A percentile compares a stretch with the other conserved stretches of the same genome.
Evolutionary conservation across 2,113 vertebrate species (phyloP).

Genomic region (Pheucticus melanocephalus): DNA sequence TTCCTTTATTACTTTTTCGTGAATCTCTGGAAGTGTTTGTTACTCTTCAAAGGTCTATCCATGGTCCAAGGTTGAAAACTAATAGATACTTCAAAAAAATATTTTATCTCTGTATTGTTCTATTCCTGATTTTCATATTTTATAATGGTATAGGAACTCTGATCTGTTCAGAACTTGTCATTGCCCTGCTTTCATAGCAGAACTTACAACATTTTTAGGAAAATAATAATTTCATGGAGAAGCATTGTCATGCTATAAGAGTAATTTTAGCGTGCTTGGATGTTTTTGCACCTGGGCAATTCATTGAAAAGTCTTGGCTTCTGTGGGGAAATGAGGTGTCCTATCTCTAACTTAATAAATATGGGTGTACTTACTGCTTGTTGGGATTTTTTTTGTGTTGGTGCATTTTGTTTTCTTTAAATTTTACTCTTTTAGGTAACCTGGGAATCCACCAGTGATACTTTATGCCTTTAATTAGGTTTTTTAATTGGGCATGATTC

Average conservation of each 20-base stretch:
- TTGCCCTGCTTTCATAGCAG: not conserved
- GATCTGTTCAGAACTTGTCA: not conserved
- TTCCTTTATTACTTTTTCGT: not conserved
- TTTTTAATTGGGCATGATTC: not conserved
- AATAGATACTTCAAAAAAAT: rapidly evolving
- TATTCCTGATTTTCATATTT: not conserved
- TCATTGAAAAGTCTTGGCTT: not conserved
- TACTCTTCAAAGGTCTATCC: not conserved
- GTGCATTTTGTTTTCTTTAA: not conserved
- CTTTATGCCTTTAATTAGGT: not conserved
- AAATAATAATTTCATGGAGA: not conserved
- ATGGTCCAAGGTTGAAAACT: not conserved
- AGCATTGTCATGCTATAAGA: not conserved
- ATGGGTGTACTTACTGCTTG: not conserved
- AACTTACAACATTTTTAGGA: not conserved
- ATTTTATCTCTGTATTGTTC: not conserved
- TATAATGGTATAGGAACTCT: not conserved
- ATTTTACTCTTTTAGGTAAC: not conserved
- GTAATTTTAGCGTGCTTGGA: not conserved
- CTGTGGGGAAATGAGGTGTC: not conserved
- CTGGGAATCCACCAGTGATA: not conserved
- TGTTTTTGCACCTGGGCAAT: not conserved
- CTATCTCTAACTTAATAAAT: not conserved
- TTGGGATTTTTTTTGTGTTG: not conserved
- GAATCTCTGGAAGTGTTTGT: not conserved